These are phyloP conservation scores for Caretta caretta DNA, from an alignment of 2,113 vertebrate genomes.

Conservation along the genomic window DNA sequence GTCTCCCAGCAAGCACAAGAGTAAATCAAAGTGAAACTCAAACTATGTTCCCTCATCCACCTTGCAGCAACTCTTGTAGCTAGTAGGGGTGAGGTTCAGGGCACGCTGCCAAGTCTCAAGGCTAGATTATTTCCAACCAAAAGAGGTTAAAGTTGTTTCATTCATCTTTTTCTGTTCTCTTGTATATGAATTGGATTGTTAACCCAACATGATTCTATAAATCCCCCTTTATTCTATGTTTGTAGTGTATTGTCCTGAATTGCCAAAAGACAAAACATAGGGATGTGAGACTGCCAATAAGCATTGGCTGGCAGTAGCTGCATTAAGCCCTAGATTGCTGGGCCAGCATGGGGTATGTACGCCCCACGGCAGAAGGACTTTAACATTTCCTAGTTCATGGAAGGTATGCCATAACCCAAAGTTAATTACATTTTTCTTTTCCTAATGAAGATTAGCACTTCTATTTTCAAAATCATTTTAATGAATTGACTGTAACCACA, in stretches of 20 bases:
- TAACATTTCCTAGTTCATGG: slow-evolving; percentile 1
- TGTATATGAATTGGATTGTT: background rate
- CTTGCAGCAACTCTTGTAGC: background rate
- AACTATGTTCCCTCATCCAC: background rate
- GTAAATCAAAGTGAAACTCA: background rate
- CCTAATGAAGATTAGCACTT: background rate
- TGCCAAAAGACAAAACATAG: background rate
- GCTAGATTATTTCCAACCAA: background rate
- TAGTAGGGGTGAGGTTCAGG: background rate
- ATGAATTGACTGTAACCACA: background rate
- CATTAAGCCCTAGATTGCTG: background rate
- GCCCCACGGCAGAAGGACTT: background rate
- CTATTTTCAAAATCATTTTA: background rate
- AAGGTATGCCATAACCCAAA: background rate
- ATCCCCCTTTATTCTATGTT: background rate
- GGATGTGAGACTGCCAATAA: background rate
- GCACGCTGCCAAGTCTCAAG: background rate
- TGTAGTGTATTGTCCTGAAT: background rate
- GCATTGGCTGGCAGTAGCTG: background rate
- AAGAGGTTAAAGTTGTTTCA: background rate
- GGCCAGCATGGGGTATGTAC: background rate
- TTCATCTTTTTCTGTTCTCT: background rate
- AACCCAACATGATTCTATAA: background rate
- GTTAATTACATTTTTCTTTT: slow-evolving; percentile 1
- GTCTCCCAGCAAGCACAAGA: background rate